Evolutionary conservation across 1,140 invertebrate genomes (phyloP), one percentile per base, ranked within the genome.

Genomic region (Zaprionus lachaisei): DNA sequence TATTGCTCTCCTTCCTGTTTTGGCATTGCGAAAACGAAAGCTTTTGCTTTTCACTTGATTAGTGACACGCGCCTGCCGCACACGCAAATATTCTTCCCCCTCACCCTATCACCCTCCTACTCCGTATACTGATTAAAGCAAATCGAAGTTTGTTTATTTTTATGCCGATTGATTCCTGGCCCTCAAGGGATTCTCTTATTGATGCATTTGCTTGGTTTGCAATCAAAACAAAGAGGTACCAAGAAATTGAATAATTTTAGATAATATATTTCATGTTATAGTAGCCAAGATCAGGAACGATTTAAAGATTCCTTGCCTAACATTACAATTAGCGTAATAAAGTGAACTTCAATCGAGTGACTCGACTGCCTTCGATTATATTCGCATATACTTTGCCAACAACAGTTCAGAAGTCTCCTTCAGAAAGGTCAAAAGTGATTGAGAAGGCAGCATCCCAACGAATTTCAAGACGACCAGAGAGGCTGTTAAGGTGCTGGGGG

Each of bases 381-480:
- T 11, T 22, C 47, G 12, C 22, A 14, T 14, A 17, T 17, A 5
- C n/a, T 15, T 17, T 17, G 41, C n/a, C n/a, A 47, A 47, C n/a
- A 47, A 49, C 44, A 51, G 20, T 51, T 24, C 20, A 67, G 24
- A 38, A 87, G 89, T 90, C 85, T 90, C 85, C 85, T 90, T 90
- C 81, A 90, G 76, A 90, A 90, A 90, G 85, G 85, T 90, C 85
- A 90, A 84, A 90, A 64, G 79, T 79, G 72, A 65, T 57, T 65
- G 81, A 26, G 81, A 22, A 37, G 54, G 44, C 67, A 90, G 85
- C 85, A 83, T 80, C 77, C 41, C 15, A 15, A 20, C 15, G 20
- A 64, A 14, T 34, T 38, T n/a, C 44, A n/a, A 34, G 47, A 62
- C 22, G 47, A 51, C 17, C 55, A 26, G 26, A 34, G 14, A 14